Evolutionary conservation across 2,888 invertebrate genomes (phyloP).

Genomic region (Orthonevra nobilis): DNA sequence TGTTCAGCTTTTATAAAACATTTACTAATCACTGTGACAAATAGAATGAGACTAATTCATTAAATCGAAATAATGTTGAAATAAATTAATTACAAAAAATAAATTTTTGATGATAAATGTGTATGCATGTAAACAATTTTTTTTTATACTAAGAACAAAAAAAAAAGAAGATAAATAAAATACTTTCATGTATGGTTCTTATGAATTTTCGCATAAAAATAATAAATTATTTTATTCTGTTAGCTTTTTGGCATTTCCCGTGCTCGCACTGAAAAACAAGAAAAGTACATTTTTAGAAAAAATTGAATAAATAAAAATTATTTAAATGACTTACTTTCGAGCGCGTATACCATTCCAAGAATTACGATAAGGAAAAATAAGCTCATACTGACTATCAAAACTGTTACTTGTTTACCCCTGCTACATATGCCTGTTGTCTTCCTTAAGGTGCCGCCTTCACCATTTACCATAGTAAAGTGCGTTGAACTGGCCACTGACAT

Average conservation of each 20-base stretch:
- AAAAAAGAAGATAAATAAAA: conserved; percentile 17
- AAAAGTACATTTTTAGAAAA: background rate
- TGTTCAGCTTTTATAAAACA: conserved; percentile 35
- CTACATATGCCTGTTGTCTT: conserved; percentile 86
- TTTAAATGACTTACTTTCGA: conserved; percentile 87
- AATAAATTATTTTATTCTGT: conserved; percentile 61
- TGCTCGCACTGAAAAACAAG: conserved; percentile 81
- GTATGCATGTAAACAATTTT: conserved; percentile 5
- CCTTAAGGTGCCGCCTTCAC: conserved; percentile 84
- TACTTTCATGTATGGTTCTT: conserved; percentile 44
- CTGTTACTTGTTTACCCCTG: conserved; percentile 89
- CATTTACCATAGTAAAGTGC: conserved; percentile 92
- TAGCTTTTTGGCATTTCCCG: conserved; percentile 80
- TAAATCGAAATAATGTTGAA: conserved; percentile 25
- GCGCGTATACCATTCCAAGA: conserved; percentile 89
- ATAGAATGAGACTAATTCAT: conserved; percentile 30
- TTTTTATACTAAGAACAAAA: no score
- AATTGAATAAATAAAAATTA: background rate
- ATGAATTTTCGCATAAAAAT: conserved; percentile 26
- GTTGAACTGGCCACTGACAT: conserved; percentile 91
- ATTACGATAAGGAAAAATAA: conserved; percentile 90
- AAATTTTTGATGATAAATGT: conserved; percentile 28
- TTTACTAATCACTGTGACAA: conserved; percentile 20
- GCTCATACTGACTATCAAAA: conserved; percentile 91
- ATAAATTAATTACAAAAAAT: conserved; percentile 43